These are phyloP conservation scores for Suillia variegata DNA, from an alignment of 2,888 invertebrate genomes.

Conservation along the genomic window DNA sequence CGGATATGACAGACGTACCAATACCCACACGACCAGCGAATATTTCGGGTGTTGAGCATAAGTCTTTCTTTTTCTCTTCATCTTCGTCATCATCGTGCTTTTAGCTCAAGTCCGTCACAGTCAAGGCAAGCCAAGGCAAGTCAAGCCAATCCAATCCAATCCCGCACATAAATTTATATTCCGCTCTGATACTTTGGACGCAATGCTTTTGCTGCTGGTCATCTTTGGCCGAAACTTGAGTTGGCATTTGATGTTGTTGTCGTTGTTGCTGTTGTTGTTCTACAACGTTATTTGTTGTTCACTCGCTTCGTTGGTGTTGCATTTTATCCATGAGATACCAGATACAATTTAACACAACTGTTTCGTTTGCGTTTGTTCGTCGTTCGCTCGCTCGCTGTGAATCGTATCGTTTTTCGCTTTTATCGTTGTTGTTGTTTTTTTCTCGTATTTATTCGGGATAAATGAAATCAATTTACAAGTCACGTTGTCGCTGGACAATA, in stretches of 20 bases:
- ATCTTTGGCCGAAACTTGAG: conserved; percentile 6
- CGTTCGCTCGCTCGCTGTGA: neutral
- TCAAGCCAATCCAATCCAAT: neutral
- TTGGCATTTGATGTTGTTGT: neutral
- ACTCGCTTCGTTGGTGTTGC: neutral
- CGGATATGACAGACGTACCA: neutral
- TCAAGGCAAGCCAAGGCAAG: no score
- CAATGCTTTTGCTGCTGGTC: conserved; percentile 23
- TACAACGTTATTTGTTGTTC: no score
- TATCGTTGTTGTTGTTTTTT: conserved; percentile 1
- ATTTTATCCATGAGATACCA: neutral
- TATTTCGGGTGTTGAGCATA: no score
- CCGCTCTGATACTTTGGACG: conserved; percentile 20
- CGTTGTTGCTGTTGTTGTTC: neutral
- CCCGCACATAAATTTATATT: conserved; percentile 22
- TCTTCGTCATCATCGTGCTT: no score
- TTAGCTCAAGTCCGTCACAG: no score
- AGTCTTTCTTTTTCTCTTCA: no score
- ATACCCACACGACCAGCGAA: neutral
- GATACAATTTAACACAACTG: neutral
- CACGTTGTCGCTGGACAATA: conserved; percentile 59
- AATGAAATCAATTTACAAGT: conserved; percentile 60
- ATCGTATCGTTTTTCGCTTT: neutral
- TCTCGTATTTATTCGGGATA: no score
- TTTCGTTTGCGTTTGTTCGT: neutral